Percentiles rank a stretch among this genome's conserved stretches.
phyloP scores from a whole-genome alignment of 2,797 vertebrate genomes.

The Gymnothorax javanicus region DNA sequence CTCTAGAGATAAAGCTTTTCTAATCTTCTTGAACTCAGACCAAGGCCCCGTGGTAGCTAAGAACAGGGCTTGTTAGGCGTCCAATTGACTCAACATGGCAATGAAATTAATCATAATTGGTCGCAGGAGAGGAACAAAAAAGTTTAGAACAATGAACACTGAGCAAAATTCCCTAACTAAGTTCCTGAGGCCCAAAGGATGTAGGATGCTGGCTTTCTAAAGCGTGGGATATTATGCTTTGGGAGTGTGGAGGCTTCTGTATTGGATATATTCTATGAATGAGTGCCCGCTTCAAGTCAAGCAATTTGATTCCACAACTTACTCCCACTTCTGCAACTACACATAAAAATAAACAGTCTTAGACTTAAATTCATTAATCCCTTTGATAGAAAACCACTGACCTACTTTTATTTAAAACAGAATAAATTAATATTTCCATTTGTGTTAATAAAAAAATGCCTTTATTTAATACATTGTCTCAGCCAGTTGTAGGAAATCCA shows the following conservation, averaged over 20 bases:
- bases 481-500: no score
- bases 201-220: neutral
- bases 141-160: neutral
- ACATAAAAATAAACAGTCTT: no score
- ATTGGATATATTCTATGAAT: neutral
- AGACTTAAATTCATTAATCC: no score
- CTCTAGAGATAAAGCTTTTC: neutral
- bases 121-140: neutral
- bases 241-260: neutral
- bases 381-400: neutral
- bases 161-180: neutral
- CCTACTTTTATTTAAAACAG: neutral
- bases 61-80: slow-evolving; percentile 37
- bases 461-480: no score
- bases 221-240: neutral
- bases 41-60: slow-evolving; percentile 35
- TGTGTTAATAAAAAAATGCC: no score
- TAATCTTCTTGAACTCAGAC: neutral
- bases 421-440: neutral
- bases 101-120: neutral
- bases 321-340: neutral
- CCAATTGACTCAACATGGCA: slow-evolving; percentile 49
- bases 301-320: neutral
- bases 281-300: neutral
- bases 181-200: neutral